phyloP scores from a whole-genome alignment of 2,113 vertebrate species.

The Aptenodytes forsteri region DNA sequence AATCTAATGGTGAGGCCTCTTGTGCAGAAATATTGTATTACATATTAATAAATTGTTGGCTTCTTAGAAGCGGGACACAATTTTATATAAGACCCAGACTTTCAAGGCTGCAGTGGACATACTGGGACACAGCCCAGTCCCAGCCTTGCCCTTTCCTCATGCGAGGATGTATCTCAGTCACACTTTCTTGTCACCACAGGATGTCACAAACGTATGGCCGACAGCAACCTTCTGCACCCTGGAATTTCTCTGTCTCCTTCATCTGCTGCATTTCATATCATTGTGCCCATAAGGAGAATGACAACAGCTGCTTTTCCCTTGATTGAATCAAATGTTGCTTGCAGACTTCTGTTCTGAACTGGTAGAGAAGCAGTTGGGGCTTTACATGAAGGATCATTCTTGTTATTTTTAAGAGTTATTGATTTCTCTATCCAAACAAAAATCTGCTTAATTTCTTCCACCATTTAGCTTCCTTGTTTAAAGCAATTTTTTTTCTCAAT shows the following conservation, averaged over 20 bases:
- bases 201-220: fast-evolving
- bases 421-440: neutral
- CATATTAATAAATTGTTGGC: neutral
- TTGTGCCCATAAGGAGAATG: neutral
- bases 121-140: neutral
- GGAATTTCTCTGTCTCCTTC: neutral
- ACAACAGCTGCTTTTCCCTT: neutral
- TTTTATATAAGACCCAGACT: neutral
- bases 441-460: neutral
- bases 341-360: neutral
- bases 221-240: neutral
- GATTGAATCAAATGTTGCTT: neutral
- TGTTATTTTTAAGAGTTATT: neutral
- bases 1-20: neutral
- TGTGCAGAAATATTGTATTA: neutral
- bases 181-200: neutral
- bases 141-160: neutral
- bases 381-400: neutral
- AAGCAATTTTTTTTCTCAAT: neutral
- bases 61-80: neutral
- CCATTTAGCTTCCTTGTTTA: neutral
- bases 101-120: neutral
- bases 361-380: neutral
- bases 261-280: neutral
- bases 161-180: neutral